A percentile compares a stretch with the other conserved stretches of the same genome.
These are phyloP conservation scores for Apostichopus japonicus DNA, from an alignment of 35 echinoderm and acorn worm species.

Conservation along the genomic window DNA sequence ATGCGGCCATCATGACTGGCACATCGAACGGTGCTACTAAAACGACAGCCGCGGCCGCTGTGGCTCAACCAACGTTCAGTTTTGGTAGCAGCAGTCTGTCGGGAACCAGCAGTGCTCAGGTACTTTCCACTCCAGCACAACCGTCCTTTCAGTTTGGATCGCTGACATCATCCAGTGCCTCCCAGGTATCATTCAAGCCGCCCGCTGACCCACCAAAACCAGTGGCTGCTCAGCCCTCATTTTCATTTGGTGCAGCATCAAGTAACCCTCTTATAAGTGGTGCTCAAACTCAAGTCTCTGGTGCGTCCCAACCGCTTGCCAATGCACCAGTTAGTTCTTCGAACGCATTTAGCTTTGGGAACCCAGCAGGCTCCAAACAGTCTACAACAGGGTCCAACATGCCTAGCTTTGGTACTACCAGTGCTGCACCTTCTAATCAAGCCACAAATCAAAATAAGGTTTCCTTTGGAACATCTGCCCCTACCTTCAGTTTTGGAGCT, in stretches of 20 bases:
- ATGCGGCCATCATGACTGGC: background rate
- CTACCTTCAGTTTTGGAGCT: background rate
- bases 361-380: background rate
- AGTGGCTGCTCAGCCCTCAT: background rate
- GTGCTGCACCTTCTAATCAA: background rate
- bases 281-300: background rate
- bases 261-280: background rate
- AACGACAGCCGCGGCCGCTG: background rate
- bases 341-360: background rate
- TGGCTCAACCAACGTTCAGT: background rate
- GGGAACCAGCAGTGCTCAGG: background rate
- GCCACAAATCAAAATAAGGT: background rate
- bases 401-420: background rate
- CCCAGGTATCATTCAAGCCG: background rate
- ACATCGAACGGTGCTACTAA: background rate
- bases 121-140: background rate
- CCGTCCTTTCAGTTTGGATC: slow-evolving; percentile 47
- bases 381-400: background rate
- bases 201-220: background rate
- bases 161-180: background rate
- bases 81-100: slow-evolving; percentile 36
- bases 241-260: slow-evolving; percentile 1
- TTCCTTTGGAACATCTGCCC: background rate
- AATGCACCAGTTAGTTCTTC: background rate
- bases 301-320: background rate